Evolutionary conservation across 2,888 invertebrate genomes (phyloP).

Genomic region (Ennomos erosarius): DNA sequence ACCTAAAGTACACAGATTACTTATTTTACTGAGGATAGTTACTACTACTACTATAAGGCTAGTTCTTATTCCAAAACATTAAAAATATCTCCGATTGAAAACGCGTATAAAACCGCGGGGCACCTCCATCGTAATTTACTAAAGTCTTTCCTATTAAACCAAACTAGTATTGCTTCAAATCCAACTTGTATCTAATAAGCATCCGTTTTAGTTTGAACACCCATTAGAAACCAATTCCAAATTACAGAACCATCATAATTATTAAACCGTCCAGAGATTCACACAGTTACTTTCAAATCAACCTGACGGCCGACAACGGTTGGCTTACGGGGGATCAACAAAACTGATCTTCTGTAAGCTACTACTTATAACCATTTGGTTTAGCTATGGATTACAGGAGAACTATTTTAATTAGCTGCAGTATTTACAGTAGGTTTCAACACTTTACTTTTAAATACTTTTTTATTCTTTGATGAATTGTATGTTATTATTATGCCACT

Average conservation of each 20-base stretch:
- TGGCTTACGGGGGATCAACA: slow-evolving; percentile 24
- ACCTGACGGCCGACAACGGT: slow-evolving; percentile 20
- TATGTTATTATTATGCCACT: too few species aligned
- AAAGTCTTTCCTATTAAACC: not conserved
- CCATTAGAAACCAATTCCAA: slow-evolving; percentile 25
- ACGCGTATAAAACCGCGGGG: too few species aligned
- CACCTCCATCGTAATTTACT: too few species aligned
- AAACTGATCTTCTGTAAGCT: slow-evolving; percentile 26
- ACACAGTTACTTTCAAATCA: slow-evolving; percentile 27
- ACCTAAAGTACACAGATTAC: too few species aligned
- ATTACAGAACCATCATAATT: slow-evolving; percentile 22
- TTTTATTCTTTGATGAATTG: too few species aligned
- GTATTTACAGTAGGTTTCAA: not conserved
- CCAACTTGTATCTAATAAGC: slow-evolving; percentile 18
- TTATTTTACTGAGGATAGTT: too few species aligned
- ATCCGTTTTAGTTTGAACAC: slow-evolving; percentile 21
- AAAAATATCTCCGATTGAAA: too few species aligned
- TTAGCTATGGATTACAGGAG: slow-evolving; percentile 4
- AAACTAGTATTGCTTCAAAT: slow-evolving; percentile 12
- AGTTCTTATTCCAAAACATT: too few species aligned
- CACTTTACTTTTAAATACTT: too few species aligned
- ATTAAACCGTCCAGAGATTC: slow-evolving; percentile 18
- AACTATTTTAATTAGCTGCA: not conserved
- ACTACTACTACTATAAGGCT: too few species aligned
- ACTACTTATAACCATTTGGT: slow-evolving; percentile 17